phyloP scores from a whole-genome alignment of 2,797 vertebrate genomes.

The Clarias pachynema region DNA sequence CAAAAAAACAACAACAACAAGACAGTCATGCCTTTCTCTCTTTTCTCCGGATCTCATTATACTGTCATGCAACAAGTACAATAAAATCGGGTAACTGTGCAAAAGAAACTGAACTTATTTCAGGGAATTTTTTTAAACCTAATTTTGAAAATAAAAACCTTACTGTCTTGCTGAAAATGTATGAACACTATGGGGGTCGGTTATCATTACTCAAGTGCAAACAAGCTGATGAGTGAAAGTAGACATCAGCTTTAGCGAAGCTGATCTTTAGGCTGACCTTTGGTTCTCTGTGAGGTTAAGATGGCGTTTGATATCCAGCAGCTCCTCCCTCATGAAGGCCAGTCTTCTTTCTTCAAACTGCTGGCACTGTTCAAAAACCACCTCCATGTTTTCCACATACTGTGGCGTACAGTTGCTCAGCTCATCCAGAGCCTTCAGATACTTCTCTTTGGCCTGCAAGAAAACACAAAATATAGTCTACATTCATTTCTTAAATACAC shows the following conservation, averaged over 20 bases:
- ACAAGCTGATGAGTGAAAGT: neutral
- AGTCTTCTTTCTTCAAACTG: constrained; percentile 95
- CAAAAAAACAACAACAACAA: neutral
- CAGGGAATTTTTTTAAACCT: neutral
- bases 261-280: constrained; percentile 73
- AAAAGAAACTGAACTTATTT: neutral
- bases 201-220: neutral
- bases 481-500: neutral
- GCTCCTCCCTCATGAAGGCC: constrained; percentile 89
- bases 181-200: no score
- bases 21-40: neutral
- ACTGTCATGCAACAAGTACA: neutral
- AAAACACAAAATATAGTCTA: constrained; percentile 16
- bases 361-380: constrained; percentile 93
- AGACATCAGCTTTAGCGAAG: neutral
- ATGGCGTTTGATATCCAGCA: constrained; percentile 93
- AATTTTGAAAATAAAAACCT: neutral
- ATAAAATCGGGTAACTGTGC: neutral
- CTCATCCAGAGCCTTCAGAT: constrained; percentile 92
- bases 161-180: neutral
- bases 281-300: constrained; percentile 92
- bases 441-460: constrained; percentile 90
- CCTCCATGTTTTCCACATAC: constrained; percentile 96
- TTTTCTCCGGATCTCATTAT: neutral
- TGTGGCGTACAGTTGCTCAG: constrained; percentile 87